Percentiles rank a stretch among this genome's conserved stretches.
Evolutionary conservation across 2,797 vertebrate species (phyloP).

Genomic region (Anguilla anguilla): DNA sequence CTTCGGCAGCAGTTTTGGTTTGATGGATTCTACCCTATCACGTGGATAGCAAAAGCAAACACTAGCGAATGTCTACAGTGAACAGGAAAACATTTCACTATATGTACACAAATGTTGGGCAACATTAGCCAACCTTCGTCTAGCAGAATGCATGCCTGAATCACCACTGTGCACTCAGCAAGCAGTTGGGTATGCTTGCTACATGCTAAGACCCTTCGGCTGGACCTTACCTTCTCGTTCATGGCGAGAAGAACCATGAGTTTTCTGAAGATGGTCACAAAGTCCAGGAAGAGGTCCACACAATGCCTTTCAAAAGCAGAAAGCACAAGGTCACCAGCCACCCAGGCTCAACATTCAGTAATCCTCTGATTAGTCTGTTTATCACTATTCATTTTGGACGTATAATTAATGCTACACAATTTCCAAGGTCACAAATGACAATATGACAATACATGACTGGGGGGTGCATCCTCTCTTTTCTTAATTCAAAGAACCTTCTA

Average conservation of each 20-base stretch:
- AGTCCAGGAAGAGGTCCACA: constrained; percentile 92
- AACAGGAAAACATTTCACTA: too few species aligned
- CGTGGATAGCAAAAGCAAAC: too few species aligned
- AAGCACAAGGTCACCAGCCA: background rate
- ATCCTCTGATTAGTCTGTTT: background rate
- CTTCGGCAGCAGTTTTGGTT: background rate
- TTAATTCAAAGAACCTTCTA: background rate
- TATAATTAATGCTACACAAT: background rate
- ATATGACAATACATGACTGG: background rate
- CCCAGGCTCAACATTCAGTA: background rate
- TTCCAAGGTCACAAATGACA: background rate
- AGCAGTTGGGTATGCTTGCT: background rate
- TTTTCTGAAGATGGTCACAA: constrained; percentile 94
- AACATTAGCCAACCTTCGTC: too few species aligned
- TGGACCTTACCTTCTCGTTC: constrained; percentile 84
- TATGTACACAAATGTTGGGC: too few species aligned
- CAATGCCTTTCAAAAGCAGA: constrained; percentile 80
- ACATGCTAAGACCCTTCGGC: accelerated
- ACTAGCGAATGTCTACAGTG: too few species aligned
- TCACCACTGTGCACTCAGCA: background rate
- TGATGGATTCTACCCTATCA: background rate
- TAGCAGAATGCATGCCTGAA: background rate
- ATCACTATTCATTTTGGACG: background rate
- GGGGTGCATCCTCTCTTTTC: background rate
- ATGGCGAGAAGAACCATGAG: constrained; percentile 91